Evolutionary conservation across 2,113 vertebrate genomes (phyloP).

Genomic region (Datnioides undecimradiatus): DNA sequence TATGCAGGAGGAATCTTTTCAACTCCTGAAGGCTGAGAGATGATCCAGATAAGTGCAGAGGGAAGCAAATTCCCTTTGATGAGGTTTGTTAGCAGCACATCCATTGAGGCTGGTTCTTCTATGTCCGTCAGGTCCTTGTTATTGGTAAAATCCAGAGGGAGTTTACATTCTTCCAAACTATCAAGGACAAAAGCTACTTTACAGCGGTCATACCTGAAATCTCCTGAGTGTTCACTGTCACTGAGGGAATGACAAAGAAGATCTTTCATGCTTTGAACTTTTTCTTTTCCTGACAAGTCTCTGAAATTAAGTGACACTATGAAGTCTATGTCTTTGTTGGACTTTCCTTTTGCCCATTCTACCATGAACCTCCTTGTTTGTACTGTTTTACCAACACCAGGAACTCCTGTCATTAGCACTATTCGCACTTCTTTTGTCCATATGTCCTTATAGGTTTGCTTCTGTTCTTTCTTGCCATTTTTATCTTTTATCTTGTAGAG

Average conservation of each 20-base stretch:
- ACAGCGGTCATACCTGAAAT: neutral
- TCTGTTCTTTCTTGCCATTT: neutral
- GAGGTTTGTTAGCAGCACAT: conserved; percentile 53
- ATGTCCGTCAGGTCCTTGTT: neutral
- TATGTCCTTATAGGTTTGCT: neutral
- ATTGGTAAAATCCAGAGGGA: conserved; percentile 32
- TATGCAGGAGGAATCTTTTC: conserved; percentile 38
- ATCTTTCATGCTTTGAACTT: conserved; percentile 27
- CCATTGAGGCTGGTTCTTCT: neutral
- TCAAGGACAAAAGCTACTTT: conserved; percentile 45
- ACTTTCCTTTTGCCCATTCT: neutral
- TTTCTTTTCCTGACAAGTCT: neutral
- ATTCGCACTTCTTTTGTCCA: neutral
- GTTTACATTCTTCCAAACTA: conserved; percentile 21
- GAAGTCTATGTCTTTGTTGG: neutral
- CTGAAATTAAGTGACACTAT: conserved; percentile 4
- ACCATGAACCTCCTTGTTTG: neutral
- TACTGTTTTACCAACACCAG: conserved; percentile 51
- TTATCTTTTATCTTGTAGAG: neutral
- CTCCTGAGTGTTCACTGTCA: accelerated
- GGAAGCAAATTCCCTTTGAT: conserved; percentile 35
- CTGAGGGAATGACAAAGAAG: neutral
- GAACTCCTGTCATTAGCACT: conserved; percentile 27
- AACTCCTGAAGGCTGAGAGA: conserved; percentile 40
- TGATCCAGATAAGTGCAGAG: conserved; percentile 46